Conservation (phyloP, 1,140 invertebrate species). For the Onthophagus taurus region DNA sequence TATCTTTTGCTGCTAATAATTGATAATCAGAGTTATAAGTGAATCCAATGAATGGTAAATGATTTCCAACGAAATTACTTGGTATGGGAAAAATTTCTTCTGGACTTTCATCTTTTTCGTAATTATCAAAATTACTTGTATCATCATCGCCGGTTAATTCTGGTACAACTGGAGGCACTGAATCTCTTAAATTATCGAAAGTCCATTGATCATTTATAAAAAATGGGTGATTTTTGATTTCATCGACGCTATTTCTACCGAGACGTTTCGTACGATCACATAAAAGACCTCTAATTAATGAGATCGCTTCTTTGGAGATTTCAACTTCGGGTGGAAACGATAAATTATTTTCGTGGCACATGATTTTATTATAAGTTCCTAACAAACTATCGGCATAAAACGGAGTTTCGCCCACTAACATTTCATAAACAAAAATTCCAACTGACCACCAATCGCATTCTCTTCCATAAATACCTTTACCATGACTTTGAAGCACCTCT, state of each 20-base stretch:
- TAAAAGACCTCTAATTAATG: slow-evolving; percentile 86
- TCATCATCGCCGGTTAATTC: slow-evolving; percentile 93
- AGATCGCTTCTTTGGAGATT: slow-evolving; percentile 85
- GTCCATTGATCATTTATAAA: slow-evolving; percentile 97
- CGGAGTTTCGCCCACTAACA: slow-evolving; percentile 97
- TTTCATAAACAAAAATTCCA: slow-evolving; percentile 97
- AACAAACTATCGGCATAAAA: slow-evolving; percentile 98
- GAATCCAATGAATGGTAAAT: slow-evolving; percentile 95
- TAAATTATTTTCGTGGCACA: slow-evolving; percentile 95
- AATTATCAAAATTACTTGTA: slow-evolving; percentile 97
- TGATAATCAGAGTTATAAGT: slow-evolving; percentile 92
- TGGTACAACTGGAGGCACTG: slow-evolving; percentile 92
- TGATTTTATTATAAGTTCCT: slow-evolving; percentile 97
- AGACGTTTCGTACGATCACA: slow-evolving; percentile 86
- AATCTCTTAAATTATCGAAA: slow-evolving; percentile 89
- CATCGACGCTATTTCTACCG: slow-evolving; percentile 87
- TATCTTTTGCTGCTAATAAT: slow-evolving; percentile 40
- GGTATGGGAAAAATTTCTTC: slow-evolving; percentile 90
- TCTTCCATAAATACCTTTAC: slow-evolving; percentile 83
- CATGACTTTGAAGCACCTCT: slow-evolving; percentile 47
- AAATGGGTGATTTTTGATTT: slow-evolving; percentile 92
- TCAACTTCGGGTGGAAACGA: slow-evolving; percentile 91
- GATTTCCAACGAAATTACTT: slow-evolving; percentile 97
- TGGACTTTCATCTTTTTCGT: slow-evolving; percentile 81
- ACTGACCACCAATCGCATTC: slow-evolving; percentile 99